Base-by-base conservation (phyloP, 2,113 vertebrate species). In the Myrmecobius fasciatus region DNA sequence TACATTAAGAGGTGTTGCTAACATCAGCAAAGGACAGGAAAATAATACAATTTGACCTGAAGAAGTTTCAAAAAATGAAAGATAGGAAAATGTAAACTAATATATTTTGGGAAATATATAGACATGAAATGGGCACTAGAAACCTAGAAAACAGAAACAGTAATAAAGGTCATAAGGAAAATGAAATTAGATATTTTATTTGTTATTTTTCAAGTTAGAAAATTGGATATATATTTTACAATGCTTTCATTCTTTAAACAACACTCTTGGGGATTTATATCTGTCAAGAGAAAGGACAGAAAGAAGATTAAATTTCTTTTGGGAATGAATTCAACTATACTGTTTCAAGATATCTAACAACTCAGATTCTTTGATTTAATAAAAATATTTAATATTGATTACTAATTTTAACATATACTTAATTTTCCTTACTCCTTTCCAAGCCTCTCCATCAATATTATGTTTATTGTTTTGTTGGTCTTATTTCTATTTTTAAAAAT, bases 401-500 rank as follows among this genome's bases (percentile, higher is more conserved):
- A 54, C 48, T 90, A 92, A 43, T 75, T 83, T 93, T 93, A 91
- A 93, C 36, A 83, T 90, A 52, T 51, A 53, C 90, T 90, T 96
- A 83, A 48, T 92, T 97, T 92, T 31, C 91, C 11, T 48, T 36
- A 91, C 14, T 47, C 22, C 47, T 94, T 88, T 52, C n/a, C 60
- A 12, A 56, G 2, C 1, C 5, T 10, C 25, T 14, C 48, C 92
- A 53, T n/a, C 49, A 91, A 89, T 75, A 49, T 90, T 31, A 28
- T 92, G 11, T 20, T 97, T 7, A 67, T 28, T 90, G 2, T 0
- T 0, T 51, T n/a, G 89, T 83, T 22, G 14, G n/a, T 1, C 4
- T 8, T 43, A 83, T 83, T 20, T 43, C 17, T 83, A 2, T 43
- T 83, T 43, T 43, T 8, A 43, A 43, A 67, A 43, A 43, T 83